Base-by-base conservation (phyloP, 2,888 invertebrate species). In the Hydrotaea cyrtoneurina region DNA sequence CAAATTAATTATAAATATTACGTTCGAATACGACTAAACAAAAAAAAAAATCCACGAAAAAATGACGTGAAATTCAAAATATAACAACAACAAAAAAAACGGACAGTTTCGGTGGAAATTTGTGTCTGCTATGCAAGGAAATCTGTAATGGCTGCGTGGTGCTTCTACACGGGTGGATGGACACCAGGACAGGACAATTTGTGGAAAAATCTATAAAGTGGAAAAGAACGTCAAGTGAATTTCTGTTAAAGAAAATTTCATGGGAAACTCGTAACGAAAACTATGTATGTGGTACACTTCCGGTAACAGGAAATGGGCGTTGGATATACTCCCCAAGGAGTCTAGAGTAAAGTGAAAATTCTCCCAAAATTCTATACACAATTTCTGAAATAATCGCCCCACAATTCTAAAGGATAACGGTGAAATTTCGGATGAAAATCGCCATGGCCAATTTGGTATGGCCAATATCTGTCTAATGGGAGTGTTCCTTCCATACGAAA, bases 261-360 rank as follows among this genome's bases (percentile, higher is more conserved):
- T 55, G 4, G 13, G 39, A 39, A 39, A 39, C 3, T 10, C 39
- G 3, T 1, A 15, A 53, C 21, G 17, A 78, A 31, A 36, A 53
- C 50, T 53, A 17, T 46, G 72, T 53, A 36, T 21, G 31, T 50
- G 75, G 36, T 36, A 19, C 76, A 78, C 66, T 86, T 87, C 87
- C 87, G 87, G 85, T 80, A 75, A 78, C 46, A 76, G 83, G 85
- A 86, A 84, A 79, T 85, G 87, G 87, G 87, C 87, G 87, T 87
- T 87, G 86, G 86, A 87, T 83, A 50, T 74, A 81, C 85, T 85
- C 85, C 85, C 82, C 71, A 82, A 85, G 85, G 85, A 85, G 85
- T 82, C 82, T 80, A 31, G 53, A 74, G 53, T 36, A 15, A 46
- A 74, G 36, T 79, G 72, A 46, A 75, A 46, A 17, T 64, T 62